Evolutionary conservation across 2,888 invertebrate genomes (phyloP), one percentile per base, ranked within the genome.

Genomic region (Apamea monoglypha): DNA sequence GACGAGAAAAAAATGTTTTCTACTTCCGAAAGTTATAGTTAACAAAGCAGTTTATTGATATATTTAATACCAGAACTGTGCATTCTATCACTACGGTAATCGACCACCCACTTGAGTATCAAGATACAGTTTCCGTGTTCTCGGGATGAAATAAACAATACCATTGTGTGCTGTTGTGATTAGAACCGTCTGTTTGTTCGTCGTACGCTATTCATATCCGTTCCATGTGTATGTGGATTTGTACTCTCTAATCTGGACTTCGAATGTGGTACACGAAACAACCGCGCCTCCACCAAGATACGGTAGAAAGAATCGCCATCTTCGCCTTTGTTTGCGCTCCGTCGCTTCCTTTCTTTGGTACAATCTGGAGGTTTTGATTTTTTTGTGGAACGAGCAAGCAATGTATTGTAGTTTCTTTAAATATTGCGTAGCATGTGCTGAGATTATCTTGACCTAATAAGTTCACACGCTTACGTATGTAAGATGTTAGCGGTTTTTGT

Each of bases 121-220:
- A 85, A 91, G 93, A 93, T 94, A 92, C 92, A 92, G 93, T 94
- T 95, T 95, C 95, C 94, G 92, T 92, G 93, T 94, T 93, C 91
- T 85, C 90, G 91, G 90, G 90, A 92, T 92, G 94, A 95, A 95
- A 96, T 95, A 96, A 96, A 96, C 96, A 96, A 94, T 95, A 93
- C 88, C 92, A 94, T 94, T 96, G 96, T 97, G 90, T 96, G 91
- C 92, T 94, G 93, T 96, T 95, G 96, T 96, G 93, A 96, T 96
- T 96, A 96, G 95, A 91, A 82, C 92, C 91, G 93, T 93, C 91
- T 95, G 96, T 95, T 95, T 94, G 94, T 93, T 91, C 91, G 91
- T 91, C 84, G 84, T 78, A 86, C 88, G 92, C 92, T 93, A 91
- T 93, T 93, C 94, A 94, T 94, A 94, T 95, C 95, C 96, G 95